Conservation (phyloP, 2,797 vertebrate species). For the Avahi laniger region DNA sequence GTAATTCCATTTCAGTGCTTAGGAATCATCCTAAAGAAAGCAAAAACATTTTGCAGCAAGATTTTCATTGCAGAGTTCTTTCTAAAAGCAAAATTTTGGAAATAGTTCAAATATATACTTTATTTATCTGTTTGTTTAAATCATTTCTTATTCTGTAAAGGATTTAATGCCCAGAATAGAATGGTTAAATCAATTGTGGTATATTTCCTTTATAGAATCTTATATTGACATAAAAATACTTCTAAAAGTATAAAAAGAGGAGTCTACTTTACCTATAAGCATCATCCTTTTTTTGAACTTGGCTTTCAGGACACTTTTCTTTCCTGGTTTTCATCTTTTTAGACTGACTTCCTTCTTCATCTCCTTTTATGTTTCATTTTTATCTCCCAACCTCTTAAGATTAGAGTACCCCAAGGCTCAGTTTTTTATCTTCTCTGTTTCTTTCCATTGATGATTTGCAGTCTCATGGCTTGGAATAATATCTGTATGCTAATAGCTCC, state of each 20-base stretch:
- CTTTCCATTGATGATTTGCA: background rate
- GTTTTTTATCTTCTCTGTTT: background rate
- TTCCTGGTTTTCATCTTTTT: background rate
- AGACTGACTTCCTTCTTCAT: background rate
- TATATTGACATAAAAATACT: background rate
- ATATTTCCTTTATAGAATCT: background rate
- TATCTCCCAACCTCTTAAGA: background rate
- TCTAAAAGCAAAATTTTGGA: background rate
- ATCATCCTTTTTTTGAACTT: background rate
- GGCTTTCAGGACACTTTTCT: background rate
- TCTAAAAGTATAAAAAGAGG: background rate
- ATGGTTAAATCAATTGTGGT: background rate
- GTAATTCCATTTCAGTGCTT: background rate
- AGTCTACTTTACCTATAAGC: background rate
- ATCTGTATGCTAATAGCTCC: background rate
- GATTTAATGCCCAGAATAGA: background rate
- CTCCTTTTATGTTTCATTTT: background rate
- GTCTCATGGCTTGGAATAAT: background rate
- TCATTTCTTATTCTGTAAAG: background rate
- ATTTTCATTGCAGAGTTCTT: background rate
- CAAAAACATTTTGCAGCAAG: background rate
- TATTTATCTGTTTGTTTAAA: background rate
- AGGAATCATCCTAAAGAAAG: background rate
- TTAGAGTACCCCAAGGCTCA: background rate
- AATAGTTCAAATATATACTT: background rate